A percentile compares a stretch with the other conserved stretches of the same genome.
Evolutionary conservation across 2,113 vertebrate genomes (phyloP).

Genomic region (Chrysemys picta): DNA sequence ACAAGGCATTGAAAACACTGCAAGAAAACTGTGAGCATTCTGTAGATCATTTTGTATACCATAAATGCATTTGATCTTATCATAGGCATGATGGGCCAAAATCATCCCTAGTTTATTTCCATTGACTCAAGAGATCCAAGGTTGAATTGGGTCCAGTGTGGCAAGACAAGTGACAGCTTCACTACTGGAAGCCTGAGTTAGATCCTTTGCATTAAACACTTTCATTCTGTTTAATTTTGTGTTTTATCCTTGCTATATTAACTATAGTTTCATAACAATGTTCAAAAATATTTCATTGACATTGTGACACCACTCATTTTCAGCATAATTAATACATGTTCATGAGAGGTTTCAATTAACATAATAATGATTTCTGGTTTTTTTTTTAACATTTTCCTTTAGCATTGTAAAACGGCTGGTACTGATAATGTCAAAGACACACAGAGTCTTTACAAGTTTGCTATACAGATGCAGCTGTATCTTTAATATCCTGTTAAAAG

Average conservation of each 20-base stretch:
- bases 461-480: background rate
- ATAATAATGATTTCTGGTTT: background rate
- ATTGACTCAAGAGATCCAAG: background rate
- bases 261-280: background rate
- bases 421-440: background rate
- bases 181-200: background rate
- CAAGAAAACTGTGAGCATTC: background rate
- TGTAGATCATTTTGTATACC: background rate
- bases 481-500: conserved; percentile 42
- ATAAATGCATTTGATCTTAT: background rate
- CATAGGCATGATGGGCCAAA: background rate
- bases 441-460: background rate
- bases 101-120: background rate
- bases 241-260: background rate
- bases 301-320: background rate
- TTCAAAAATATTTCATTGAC: background rate
- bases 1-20: background rate
- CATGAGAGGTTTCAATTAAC: background rate
- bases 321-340: background rate
- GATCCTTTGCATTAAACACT: background rate
- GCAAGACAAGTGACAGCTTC: background rate
- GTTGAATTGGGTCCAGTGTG: background rate
- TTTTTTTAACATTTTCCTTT: background rate
- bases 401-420: background rate
- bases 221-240: background rate